A percentile compares a stretch with the other conserved stretches of the same genome.
phyloP scores from a whole-genome alignment of 35 echinoderm and acorn worm species.

The Anneissia japonica region DNA sequence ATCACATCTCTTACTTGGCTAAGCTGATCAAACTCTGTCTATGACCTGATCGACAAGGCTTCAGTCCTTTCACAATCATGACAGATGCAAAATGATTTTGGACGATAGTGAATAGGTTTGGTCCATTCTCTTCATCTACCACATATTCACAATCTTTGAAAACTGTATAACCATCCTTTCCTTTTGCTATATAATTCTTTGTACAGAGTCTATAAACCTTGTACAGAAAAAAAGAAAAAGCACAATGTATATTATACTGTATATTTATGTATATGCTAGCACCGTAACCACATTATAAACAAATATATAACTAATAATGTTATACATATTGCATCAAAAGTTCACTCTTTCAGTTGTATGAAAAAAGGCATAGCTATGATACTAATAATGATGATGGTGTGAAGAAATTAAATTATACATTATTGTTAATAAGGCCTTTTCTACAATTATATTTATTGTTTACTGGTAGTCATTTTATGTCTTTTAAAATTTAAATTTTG shows the following conservation, averaged over 20 bases:
- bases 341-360: too few relatives aligned
- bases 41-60: slow-evolving; percentile 60
- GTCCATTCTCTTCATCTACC: slow-evolving; percentile 49
- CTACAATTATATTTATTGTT: too few relatives aligned
- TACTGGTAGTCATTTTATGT: too few relatives aligned
- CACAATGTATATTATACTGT: not conserved
- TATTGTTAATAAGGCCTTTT: too few relatives aligned
- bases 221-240: not conserved
- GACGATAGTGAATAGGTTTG: slow-evolving; percentile 54
- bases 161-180: slow-evolving; percentile 67
- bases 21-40: slow-evolving; percentile 58
- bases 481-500: too few relatives aligned
- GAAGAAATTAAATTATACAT: too few relatives aligned
- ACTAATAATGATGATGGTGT: too few relatives aligned
- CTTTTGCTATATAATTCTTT: slow-evolving; percentile 69
- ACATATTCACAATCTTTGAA: slow-evolving; percentile 25
- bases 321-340: too few relatives aligned
- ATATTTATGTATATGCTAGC: not conserved
- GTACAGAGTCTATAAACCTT: slow-evolving; percentile 69
- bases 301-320: too few relatives aligned
- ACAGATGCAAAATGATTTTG: slow-evolving; percentile 72
- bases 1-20: slow-evolving; percentile 24
- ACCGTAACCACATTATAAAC: too few relatives aligned
- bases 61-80: slow-evolving; percentile 58
- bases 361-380: too few relatives aligned